These are phyloP conservation scores for Eupithecia pulchellata DNA, from an alignment of 2,888 invertebrate species.

Conservation along the genomic window DNA sequence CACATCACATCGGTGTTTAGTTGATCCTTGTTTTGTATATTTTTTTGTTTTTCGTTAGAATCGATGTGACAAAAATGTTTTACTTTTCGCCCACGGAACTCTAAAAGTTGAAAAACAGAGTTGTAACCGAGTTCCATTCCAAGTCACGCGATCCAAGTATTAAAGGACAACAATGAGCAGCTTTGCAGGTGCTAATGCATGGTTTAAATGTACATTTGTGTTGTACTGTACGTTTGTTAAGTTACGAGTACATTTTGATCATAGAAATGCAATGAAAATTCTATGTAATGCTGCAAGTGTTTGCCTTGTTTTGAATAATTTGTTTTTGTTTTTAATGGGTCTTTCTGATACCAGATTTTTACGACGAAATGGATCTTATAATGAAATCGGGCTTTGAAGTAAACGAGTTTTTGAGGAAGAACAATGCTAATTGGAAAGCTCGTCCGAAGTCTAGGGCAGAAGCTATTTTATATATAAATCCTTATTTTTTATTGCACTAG, in stretches of 20 bases:
- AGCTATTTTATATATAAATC: too few relatives aligned
- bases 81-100: slow-evolving; percentile 15
- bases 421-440: too few relatives aligned
- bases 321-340: too few relatives aligned
- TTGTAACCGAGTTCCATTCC: slow-evolving; percentile 30
- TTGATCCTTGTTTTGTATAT: not conserved
- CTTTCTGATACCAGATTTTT: too few relatives aligned
- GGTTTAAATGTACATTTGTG: slow-evolving; percentile 3
- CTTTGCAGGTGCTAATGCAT: slow-evolving; percentile 30
- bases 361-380: too few relatives aligned
- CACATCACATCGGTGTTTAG: too few relatives aligned
- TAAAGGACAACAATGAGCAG: slow-evolving; percentile 49
- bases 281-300: too few relatives aligned
- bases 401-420: too few relatives aligned
- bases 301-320: too few relatives aligned
- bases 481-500: too few relatives aligned
- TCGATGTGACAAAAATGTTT: not conserved
- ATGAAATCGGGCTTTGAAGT: too few relatives aligned
- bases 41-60: not conserved
- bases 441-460: too few relatives aligned
- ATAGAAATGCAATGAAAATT: not conserved
- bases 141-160: slow-evolving; percentile 58
- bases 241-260: not conserved
- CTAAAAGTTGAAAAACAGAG: slow-evolving; percentile 29
- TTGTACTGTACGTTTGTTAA: not conserved